phyloP scores from a whole-genome alignment of 2,113 vertebrate genomes.

The Cyprinodon variegatus region DNA sequence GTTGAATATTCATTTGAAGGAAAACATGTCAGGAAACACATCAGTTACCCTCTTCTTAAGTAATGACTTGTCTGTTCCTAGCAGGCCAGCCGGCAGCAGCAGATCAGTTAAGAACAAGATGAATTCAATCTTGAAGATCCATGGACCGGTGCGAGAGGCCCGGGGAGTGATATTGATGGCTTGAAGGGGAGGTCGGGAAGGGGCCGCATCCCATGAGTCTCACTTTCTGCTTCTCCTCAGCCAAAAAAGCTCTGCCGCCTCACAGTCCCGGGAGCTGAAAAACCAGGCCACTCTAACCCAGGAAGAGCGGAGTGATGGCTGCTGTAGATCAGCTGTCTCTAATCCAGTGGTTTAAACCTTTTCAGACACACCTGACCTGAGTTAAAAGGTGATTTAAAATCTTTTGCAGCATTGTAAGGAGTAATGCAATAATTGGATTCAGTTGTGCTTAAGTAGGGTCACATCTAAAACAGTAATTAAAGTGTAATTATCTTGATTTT shows the following conservation, averaged over 20 bases:
- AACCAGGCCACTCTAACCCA: conserved; percentile 1
- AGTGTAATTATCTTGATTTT: no score
- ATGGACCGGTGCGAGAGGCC: conserved; percentile 23
- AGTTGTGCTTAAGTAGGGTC: no score
- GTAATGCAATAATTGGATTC: no score
- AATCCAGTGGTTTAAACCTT: no score
- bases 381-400: no score
- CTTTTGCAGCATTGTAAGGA: no score
- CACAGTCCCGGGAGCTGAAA: conserved; percentile 35
- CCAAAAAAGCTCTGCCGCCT: conserved; percentile 9
- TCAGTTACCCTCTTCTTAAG: conserved; percentile 14
- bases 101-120: conserved; percentile 42
- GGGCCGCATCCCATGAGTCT: conserved; percentile 54
- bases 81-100: conserved; percentile 17
- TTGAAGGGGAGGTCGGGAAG: conserved; percentile 37
- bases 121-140: conserved; percentile 69
- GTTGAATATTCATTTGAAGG: conserved; percentile 9
- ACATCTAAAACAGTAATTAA: no score
- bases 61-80: conserved; percentile 26
- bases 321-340: conserved; percentile 1
- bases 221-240: conserved; percentile 45
- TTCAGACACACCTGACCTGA: no score
- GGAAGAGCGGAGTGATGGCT: conserved; percentile 1
- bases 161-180: conserved; percentile 69
- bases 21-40: conserved; percentile 11